Percentiles rank a stretch among this genome's conserved stretches.
phyloP scores from a whole-genome alignment of 2,113 vertebrate species.

The Spermophilus dauricus region DNA sequence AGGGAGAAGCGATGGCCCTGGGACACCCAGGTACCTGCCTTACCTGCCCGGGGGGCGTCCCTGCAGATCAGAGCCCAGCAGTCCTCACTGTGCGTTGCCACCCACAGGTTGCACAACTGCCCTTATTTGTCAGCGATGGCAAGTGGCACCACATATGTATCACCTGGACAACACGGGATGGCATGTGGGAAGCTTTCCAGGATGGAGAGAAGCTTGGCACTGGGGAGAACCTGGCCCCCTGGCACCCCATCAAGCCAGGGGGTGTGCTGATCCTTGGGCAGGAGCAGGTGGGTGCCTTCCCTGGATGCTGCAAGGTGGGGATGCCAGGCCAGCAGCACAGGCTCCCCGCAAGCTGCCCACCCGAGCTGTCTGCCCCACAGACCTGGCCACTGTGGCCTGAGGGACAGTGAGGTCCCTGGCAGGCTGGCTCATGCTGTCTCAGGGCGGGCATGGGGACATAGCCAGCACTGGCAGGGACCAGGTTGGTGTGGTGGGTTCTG shows the following conservation, averaged over 20 bases:
- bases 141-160: conserved; percentile 99
- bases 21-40: too few species aligned
- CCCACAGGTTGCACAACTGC: conserved; percentile 95
- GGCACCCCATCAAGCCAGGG: conserved; percentile 99
- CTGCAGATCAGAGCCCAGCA: accelerated
- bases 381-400: accelerated
- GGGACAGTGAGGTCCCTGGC: accelerated
- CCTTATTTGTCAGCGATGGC: conserved; percentile 96
- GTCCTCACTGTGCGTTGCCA: not conserved
- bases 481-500: not conserved
- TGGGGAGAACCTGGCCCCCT: conserved; percentile 98
- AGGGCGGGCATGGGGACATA: accelerated
- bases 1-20: not conserved
- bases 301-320: accelerated
- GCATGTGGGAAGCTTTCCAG: conserved; percentile 99
- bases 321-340: accelerated
- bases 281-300: conserved; percentile 94
- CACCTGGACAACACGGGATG: conserved; percentile 98
- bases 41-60: not conserved
- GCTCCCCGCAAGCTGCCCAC: accelerated
- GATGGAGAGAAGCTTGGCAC: conserved; percentile 97
- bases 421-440: accelerated
- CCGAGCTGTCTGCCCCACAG: not conserved
- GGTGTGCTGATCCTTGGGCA: conserved; percentile 98
- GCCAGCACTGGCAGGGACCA: not conserved